A percentile compares a stretch with the other conserved stretches of the same genome.
Conservation (phyloP, 2,888 invertebrate genomes). For the Tachina fera region DNA sequence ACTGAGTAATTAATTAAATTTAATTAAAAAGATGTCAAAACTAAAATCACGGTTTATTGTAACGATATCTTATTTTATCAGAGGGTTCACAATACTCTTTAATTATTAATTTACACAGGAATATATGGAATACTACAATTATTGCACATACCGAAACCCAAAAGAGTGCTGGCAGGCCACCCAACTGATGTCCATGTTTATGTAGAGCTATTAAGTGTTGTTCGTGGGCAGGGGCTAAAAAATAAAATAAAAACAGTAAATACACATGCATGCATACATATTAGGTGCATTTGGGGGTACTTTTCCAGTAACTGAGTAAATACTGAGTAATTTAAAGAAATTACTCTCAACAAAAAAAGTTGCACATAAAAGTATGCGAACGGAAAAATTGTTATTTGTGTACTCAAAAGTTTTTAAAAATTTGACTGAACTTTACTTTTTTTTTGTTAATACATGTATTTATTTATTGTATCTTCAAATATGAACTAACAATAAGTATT, state of each 20-base stretch:
- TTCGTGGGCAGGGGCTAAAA: constrained; percentile 92
- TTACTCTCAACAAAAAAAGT: too few species aligned
- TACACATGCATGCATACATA: too few species aligned
- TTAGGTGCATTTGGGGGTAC: too few species aligned
- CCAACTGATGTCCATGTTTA: constrained; percentile 94
- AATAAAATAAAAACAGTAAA: neutral
- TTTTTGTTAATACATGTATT: too few species aligned
- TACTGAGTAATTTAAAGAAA: too few species aligned
- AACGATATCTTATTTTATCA: constrained; percentile 87
- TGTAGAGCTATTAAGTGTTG: constrained; percentile 95
- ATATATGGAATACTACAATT: constrained; percentile 95
- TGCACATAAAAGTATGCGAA: too few species aligned
- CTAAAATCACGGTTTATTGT: constrained; percentile 87
- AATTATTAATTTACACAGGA: constrained; percentile 95
- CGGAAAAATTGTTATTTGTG: too few species aligned
- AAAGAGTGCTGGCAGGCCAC: constrained; percentile 94
- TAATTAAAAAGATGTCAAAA: constrained; percentile 64
- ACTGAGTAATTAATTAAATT: constrained; percentile 8
- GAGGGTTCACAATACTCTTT: constrained; percentile 92
- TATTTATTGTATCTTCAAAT: too few species aligned
- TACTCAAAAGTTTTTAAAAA: too few species aligned
- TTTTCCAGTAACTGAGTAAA: too few species aligned
- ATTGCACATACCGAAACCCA: constrained; percentile 95
- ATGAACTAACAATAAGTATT: too few species aligned
- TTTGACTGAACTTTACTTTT: too few species aligned